Evolutionary conservation across 2,113 vertebrate species (phyloP), one percentile per base, ranked within the genome.

Genomic region (Panthera tigris): DNA sequence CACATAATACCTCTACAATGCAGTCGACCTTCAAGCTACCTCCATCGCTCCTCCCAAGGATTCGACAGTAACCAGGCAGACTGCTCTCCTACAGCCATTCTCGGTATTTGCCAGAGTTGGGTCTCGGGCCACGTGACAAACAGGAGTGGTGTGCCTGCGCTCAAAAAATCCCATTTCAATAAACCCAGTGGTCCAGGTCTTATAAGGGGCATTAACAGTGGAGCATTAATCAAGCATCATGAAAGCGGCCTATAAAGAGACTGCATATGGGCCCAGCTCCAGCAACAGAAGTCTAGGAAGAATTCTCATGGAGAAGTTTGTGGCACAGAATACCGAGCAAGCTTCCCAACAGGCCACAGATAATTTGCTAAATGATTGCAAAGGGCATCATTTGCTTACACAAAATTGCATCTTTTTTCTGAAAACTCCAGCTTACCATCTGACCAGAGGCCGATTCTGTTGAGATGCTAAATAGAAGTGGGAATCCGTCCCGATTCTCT

Each of bases 331-430:
- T n/a, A 82, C 41, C 57, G 45, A 95, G 66, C 76, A 65, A 33
- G 36, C 63, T 90, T 97, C 79, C 82, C 65, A 81, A 90, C 41
- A 93, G 66, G 69, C 78, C 89, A 86, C 50, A 36, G 31, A 48
- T 95, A 69, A 85, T 92, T 95, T 93, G 78, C 89, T 91, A 96
- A 84, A 91, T 23, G 57, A 96, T 7, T 41, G 18, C 65, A 89
- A 93, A 95, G 68, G 94, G 48, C 25, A 91, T 33, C 29, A 74
- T 94, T 92, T 91, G 89, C 92, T 97, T 78, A 89, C 36, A 87
- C 29, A 85, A 97, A 96, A 81, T 2, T 73, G 50, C 15, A 82
- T 85, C 41, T 91, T 89, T 71, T 57, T 61, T 61, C 14, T 52
- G 78, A 76, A 76, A 89, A 61, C 57, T 84, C 33, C 19, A 97